phyloP scores from a whole-genome alignment of 2,113 vertebrate species.

The Petaurus breviceps region DNA sequence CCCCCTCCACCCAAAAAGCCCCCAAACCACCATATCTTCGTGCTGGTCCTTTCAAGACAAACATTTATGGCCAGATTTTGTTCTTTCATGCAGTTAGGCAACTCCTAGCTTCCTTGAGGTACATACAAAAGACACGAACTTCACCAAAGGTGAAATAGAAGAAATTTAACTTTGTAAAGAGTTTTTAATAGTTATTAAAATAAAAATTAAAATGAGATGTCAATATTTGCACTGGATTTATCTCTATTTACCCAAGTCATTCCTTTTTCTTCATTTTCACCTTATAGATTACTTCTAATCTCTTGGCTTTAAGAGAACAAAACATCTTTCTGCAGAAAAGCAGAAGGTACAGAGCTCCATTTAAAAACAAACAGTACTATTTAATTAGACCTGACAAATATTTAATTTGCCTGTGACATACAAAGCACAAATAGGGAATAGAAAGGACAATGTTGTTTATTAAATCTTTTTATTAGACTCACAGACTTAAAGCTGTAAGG shows the following conservation, averaged over 20 bases:
- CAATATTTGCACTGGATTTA: conserved; percentile 36
- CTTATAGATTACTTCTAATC: background rate
- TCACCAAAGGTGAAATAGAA: background rate
- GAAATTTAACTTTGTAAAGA: conserved; percentile 1
- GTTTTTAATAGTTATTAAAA: conserved; percentile 38
- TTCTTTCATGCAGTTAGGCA: background rate
- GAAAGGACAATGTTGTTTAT: background rate
- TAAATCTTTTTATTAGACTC: background rate
- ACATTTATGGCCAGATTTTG: background rate
- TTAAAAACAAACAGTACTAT: conserved; percentile 6
- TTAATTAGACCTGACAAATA: background rate
- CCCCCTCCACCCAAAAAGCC: background rate
- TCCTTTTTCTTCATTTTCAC: background rate
- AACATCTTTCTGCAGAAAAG: conserved; percentile 10
- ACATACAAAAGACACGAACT: background rate
- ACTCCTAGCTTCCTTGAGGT: background rate
- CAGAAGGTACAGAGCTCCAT: conserved; percentile 5
- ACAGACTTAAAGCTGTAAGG: background rate
- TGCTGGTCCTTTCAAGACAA: background rate
- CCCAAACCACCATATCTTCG: background rate
- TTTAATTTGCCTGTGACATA: background rate
- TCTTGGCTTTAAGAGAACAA: conserved; percentile 22
- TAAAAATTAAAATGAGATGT: background rate
- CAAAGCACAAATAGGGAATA: background rate
- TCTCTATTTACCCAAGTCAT: background rate